These are phyloP conservation scores for Isichthys henryi DNA, from an alignment of 2,113 vertebrate genomes.

Conservation along the genomic window DNA sequence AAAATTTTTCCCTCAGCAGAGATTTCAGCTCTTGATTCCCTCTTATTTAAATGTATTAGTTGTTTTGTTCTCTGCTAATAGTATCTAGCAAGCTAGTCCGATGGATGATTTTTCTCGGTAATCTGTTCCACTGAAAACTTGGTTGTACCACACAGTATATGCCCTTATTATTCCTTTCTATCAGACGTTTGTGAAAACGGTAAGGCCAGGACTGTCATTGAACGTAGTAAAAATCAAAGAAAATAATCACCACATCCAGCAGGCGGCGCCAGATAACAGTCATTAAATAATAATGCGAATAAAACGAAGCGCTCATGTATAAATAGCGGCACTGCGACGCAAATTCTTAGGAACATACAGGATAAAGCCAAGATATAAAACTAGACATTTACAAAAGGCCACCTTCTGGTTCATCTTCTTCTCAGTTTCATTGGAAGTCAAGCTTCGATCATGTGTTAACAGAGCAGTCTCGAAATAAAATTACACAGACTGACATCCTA, in stretches of 20 bases:
- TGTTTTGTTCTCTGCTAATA: not conserved
- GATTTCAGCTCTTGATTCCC: not conserved
- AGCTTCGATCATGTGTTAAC: not conserved
- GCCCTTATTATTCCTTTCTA: not conserved
- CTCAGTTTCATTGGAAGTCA: not conserved
- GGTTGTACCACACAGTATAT: not conserved
- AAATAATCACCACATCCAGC: not conserved
- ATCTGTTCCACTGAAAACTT: not conserved
- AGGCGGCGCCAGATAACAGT: conserved; percentile 13
- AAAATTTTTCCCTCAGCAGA: not conserved
- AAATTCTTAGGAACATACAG: not conserved
- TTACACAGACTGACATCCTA: not conserved
- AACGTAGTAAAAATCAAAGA: not conserved
- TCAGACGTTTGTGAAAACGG: not conserved
- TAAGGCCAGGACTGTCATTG: not conserved
- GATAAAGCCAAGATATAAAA: not conserved
- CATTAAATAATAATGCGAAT: conserved; percentile 13
- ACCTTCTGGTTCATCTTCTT: not conserved
- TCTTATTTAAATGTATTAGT: not conserved
- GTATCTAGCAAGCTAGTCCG: not conserved
- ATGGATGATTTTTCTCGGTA: not conserved
- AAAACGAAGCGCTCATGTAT: not conserved
- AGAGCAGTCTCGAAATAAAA: not conserved
- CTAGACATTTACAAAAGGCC: not conserved
- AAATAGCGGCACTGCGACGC: not conserved